phyloP scores from a whole-genome alignment of 2,797 vertebrate genomes.

The Amblyraja radiata region DNA sequence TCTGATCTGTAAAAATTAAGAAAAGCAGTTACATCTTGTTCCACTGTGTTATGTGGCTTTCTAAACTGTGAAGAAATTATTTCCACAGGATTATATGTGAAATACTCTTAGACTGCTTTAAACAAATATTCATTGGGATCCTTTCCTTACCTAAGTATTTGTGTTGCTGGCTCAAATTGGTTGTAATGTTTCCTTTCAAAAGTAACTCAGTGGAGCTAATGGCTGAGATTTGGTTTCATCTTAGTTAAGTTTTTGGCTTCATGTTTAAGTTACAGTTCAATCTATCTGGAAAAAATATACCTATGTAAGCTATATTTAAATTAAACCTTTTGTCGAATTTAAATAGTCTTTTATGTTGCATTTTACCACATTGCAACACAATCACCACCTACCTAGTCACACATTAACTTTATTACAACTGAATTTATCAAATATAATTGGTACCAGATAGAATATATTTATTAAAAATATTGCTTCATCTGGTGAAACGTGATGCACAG shows the following conservation, averaged over 20 bases:
- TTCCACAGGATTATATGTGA: slow-evolving; percentile 5
- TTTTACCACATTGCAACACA: background rate
- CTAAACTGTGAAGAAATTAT: slow-evolving; percentile 25
- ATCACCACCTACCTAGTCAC: background rate
- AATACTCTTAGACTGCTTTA: background rate
- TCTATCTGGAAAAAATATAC: background rate
- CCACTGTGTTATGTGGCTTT: slow-evolving; percentile 22
- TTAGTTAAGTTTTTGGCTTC: background rate
- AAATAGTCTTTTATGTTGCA: background rate
- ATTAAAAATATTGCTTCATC: background rate
- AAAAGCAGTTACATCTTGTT: slow-evolving; percentile 20
- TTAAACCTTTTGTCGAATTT: background rate
- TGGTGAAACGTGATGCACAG: background rate
- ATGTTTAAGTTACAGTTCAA: background rate
- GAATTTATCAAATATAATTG: slow-evolving; percentile 5
- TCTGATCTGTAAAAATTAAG: background rate
- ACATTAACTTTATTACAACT: background rate
- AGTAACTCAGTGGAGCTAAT: background rate
- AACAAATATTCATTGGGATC: background rate
- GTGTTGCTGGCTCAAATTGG: background rate
- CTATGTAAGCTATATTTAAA: background rate
- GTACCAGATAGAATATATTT: background rate
- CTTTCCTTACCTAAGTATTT: slow-evolving; percentile 9
- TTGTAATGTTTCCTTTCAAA: background rate
- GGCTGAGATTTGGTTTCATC: background rate